Conservation (phyloP, 1,140 invertebrate species). For the Leguminivora glycinivorella region DNA sequence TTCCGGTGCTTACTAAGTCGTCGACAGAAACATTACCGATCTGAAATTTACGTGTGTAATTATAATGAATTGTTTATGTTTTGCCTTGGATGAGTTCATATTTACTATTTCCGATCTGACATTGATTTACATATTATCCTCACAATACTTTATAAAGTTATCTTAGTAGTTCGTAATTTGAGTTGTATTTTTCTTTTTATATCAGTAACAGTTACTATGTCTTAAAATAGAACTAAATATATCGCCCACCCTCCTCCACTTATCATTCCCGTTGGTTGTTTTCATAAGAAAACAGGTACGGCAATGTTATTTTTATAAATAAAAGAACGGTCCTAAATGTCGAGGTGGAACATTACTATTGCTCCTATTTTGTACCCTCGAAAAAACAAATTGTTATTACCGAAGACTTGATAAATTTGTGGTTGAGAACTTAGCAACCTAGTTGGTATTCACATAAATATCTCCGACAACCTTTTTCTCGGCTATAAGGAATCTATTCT, state of each 20-base stretch:
- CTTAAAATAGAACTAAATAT: neutral
- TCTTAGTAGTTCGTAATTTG: neutral
- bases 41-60: neutral
- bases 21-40: neutral
- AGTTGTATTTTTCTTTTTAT: neutral
- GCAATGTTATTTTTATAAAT: constrained; percentile 26
- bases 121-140: too few relatives aligned
- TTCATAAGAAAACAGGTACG: constrained; percentile 19
- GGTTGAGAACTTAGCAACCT: constrained; percentile 17
- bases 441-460: constrained; percentile 29
- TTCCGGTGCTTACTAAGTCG: neutral
- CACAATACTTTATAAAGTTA: too few relatives aligned
- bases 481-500: constrained; percentile 13
- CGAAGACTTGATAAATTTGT: constrained; percentile 27
- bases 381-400: constrained; percentile 29
- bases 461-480: constrained; percentile 8
- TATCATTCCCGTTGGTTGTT: constrained; percentile 19
- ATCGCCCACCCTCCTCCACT: neutral
- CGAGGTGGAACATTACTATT: constrained; percentile 20
- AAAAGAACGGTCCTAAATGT: constrained; percentile 23
- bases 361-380: constrained; percentile 20
- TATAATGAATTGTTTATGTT: too few relatives aligned
- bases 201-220: neutral
- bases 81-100: too few relatives aligned
- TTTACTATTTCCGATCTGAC: too few relatives aligned